Evolutionary conservation across 2,113 vertebrate species (phyloP).

Genomic region (Bambusicola thoracicus): DNA sequence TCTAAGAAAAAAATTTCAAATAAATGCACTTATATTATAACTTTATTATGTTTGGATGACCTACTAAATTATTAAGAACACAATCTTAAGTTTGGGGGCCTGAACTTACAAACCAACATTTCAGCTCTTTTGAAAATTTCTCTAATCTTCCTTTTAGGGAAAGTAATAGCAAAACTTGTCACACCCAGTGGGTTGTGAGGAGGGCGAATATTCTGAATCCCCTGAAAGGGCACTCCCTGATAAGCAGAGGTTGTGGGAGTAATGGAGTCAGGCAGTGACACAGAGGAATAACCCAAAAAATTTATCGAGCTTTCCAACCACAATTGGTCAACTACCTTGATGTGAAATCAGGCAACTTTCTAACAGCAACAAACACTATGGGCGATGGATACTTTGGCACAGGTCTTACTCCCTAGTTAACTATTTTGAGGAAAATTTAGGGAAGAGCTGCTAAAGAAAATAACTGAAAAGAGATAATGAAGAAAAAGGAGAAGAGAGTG

Average conservation of each 20-base stretch:
- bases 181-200: neutral
- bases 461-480: neutral
- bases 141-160: neutral
- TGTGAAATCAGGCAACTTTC: neutral
- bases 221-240: neutral
- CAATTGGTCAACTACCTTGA: neutral
- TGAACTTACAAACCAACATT: neutral
- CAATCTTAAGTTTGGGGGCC: neutral
- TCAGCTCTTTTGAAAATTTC: neutral
- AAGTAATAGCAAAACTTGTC: neutral
- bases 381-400: neutral
- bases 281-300: neutral
- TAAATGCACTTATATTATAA: neutral
- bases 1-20: neutral
- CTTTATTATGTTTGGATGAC: neutral
- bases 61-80: neutral
- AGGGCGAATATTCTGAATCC: neutral
- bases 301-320: neutral
- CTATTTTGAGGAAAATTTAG: too few relatives aligned
- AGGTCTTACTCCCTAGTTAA: neutral
- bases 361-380: neutral
- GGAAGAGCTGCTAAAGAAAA: neutral
- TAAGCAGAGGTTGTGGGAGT: neutral
- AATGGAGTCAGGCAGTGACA: neutral
- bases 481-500: neutral